Evolutionary conservation across 2,797 vertebrate species (phyloP), one percentile per base, ranked within the genome.

Genomic region (Myotis vivesi): DNA sequence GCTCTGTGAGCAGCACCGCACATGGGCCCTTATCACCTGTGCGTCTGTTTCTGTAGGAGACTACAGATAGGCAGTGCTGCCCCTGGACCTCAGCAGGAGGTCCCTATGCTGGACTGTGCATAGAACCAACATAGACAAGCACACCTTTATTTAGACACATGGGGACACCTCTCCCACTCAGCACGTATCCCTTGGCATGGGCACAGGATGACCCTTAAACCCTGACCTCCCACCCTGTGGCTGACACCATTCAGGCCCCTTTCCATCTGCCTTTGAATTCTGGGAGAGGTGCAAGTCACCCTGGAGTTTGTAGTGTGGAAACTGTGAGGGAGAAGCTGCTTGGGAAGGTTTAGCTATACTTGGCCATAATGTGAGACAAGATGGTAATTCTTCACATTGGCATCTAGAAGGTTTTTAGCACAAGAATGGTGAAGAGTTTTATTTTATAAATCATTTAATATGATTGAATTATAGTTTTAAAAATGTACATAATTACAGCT

Each of bases 251-350:
- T 36, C 30, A 28, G 30, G n/a, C 30, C 66, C 17, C 12, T 15
- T 19, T 4, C 12, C 9, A 10, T 30, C 55, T n/a, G 36, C 6
- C 17, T 68, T 12, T 71, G 68, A 59, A 20, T 30, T 4, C 28
- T 1, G 1, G 4, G 7, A 23, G 28, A 4, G 49, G 3, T 0
- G 46, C 8, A 38, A 57, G 44, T 44, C 3, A 5, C 7, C 41
- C 20, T 16, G 0, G 44, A 11, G 33, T 17, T 55, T 6, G n/a
- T 4, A 0, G 41, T 15, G 5, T 7, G 19, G 33, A 12, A 3
- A 0, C 25, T 4, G 16, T 2, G 7, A 9, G 10, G 1, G 13
- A 1, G 3, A 8, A 20, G 15, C 17, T 22, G 4, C n/a, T 4
- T 8, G 68, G 28, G 2, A 1, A 13, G 11, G 11, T 25, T 4